Evolutionary conservation across 2,888 invertebrate genomes (phyloP).

Genomic region (Nudaria mundana): DNA sequence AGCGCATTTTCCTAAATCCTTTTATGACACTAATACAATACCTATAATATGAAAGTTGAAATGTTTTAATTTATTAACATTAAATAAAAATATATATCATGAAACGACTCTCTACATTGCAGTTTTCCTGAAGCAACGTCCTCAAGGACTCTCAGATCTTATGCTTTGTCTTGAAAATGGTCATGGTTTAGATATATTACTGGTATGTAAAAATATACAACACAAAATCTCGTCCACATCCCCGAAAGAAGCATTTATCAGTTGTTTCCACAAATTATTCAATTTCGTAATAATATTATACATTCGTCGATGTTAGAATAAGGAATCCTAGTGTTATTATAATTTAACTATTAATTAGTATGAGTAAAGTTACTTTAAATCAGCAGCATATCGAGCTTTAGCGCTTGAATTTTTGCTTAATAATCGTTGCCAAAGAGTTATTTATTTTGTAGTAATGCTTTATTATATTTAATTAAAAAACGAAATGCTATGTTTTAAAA

Average conservation of each 20-base stretch:
- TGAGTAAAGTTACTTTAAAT: constrained; percentile 21
- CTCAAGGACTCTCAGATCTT: no score
- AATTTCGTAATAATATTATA: constrained; percentile 45
- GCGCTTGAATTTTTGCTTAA: constrained; percentile 34
- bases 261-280: constrained; percentile 38
- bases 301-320: constrained; percentile 52
- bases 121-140: no score
- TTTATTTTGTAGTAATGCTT: constrained; percentile 27
- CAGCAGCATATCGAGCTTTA: constrained; percentile 31
- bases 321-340: constrained; percentile 39
- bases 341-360: constrained; percentile 32
- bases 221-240: no score
- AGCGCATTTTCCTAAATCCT: no score
- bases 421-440: constrained; percentile 46
- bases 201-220: no score
- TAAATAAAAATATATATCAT: not conserved
- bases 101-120: not conserved
- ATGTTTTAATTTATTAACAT: no score
- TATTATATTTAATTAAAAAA: constrained; percentile 15
- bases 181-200: no score
- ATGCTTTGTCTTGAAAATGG: no score
- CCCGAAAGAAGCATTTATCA: constrained; percentile 26
- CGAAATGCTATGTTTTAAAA: constrained; percentile 13
- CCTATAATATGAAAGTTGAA: no score
- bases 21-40: no score